Conservation (phyloP, 2,888 invertebrate genomes). For the Hoplodrina ambigua region DNA sequence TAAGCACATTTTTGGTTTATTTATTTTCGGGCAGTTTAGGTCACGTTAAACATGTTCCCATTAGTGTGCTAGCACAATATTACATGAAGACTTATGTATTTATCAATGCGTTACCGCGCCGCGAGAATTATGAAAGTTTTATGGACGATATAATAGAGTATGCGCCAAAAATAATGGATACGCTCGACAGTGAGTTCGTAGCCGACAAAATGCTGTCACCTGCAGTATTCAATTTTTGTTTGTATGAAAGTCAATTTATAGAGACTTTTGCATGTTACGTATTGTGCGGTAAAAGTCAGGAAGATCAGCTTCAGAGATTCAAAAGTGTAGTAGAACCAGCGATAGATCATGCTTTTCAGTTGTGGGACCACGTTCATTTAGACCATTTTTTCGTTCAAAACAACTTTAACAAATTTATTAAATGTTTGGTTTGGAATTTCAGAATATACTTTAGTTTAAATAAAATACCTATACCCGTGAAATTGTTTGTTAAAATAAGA, state of each 20-base stretch:
- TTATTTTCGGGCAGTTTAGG: slow-evolving; percentile 35
- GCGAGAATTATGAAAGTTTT: slow-evolving; percentile 59
- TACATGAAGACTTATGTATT: slow-evolving; percentile 70
- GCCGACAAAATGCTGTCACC: slow-evolving; percentile 63
- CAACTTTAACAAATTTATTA: slow-evolving; percentile 41
- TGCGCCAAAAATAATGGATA: slow-evolving; percentile 63
- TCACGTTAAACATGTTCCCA: slow-evolving; percentile 62
- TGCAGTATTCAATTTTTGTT: slow-evolving; percentile 53
- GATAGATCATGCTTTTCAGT: slow-evolving; percentile 61
- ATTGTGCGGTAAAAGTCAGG: slow-evolving; percentile 63
- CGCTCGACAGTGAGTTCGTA: slow-evolving; percentile 68
- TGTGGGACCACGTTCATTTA: slow-evolving; percentile 56
- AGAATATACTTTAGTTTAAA: slow-evolving; percentile 25
- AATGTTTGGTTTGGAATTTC: slow-evolving; percentile 27
- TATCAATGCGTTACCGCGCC: slow-evolving; percentile 66
- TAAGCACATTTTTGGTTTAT: slow-evolving; percentile 71
- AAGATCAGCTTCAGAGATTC: slow-evolving; percentile 63
- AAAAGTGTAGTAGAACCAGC: slow-evolving; percentile 61
- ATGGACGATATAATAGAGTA: slow-evolving; percentile 51
- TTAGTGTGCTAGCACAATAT: slow-evolving; percentile 18
- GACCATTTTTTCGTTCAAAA: slow-evolving; percentile 39
- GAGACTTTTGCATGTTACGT: slow-evolving; percentile 63
- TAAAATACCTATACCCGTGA: slow-evolving; percentile 66
- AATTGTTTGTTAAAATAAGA: slow-evolving; percentile 66
- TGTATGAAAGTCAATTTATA: slow-evolving; percentile 15